Conservation (phyloP, 1,140 invertebrate species). For the Lasaia peninsularis region DNA sequence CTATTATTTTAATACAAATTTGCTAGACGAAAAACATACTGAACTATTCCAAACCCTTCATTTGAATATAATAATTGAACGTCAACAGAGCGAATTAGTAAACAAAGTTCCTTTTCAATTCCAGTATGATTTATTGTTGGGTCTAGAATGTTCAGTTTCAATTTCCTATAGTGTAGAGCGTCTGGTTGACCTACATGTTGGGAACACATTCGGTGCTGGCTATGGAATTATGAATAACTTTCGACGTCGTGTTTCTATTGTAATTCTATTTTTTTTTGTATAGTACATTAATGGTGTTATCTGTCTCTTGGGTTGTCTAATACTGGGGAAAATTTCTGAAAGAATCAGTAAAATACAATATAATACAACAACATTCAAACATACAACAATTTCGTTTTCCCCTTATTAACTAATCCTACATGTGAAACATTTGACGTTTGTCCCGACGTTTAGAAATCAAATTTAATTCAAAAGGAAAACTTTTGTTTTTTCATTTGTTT, state of each 20-base stretch:
- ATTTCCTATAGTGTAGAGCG: slow-evolving; percentile 5
- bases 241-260: slow-evolving; percentile 5
- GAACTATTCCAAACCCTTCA: background rate
- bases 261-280: slow-evolving; percentile 12
- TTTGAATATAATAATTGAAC: slow-evolving; percentile 10
- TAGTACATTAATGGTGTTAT: no score
- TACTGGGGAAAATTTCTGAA: no score
- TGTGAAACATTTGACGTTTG: no score
- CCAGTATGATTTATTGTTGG: slow-evolving; percentile 8
- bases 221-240: slow-evolving; percentile 7
- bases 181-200: slow-evolving; percentile 8
- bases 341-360: no score
- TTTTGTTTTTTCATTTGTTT: no score
- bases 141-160: slow-evolving; percentile 11
- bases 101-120: slow-evolving; percentile 6
- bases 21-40: background rate
- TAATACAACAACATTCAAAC: no score
- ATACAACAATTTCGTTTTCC: no score
- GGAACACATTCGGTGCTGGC: slow-evolving; percentile 5
- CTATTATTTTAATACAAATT: background rate
- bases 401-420: no score
- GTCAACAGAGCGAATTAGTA: slow-evolving; percentile 7
- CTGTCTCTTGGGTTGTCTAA: background rate
- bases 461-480: no score
- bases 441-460: no score